These are phyloP conservation scores for Platynereis dumerilii DNA, from an alignment of 2,888 invertebrate species.

Conservation along the genomic window DNA sequence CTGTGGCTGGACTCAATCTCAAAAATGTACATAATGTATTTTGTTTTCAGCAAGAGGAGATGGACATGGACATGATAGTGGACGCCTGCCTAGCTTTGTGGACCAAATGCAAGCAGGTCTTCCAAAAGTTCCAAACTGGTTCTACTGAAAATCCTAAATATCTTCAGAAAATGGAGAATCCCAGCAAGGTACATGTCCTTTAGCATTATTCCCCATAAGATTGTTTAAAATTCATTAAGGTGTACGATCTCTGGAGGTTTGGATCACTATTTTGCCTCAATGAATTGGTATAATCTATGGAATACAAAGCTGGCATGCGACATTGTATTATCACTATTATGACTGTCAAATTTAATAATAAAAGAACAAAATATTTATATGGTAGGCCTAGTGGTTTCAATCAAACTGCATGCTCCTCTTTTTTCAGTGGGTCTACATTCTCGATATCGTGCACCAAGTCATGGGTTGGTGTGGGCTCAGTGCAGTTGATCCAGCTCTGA, in stretches of 20 bases:
- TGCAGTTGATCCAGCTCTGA: slow-evolving; percentile 58
- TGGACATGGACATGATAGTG: slow-evolving; percentile 59
- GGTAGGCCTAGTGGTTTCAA: too few relatives aligned
- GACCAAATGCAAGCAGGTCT: slow-evolving; percentile 60
- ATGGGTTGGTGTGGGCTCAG: slow-evolving; percentile 60
- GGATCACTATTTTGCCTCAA: too few relatives aligned
- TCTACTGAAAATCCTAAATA: slow-evolving; percentile 59
- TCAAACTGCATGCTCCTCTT: not conserved
- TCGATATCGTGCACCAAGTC: slow-evolving; percentile 58
- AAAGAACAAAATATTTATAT: too few relatives aligned
- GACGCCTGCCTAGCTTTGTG: slow-evolving; percentile 60
- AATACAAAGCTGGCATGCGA: too few relatives aligned
- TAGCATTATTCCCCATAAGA: too few relatives aligned
- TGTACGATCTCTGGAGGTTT: too few relatives aligned
- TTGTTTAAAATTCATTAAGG: too few relatives aligned
- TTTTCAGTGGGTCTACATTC: slow-evolving; percentile 60
- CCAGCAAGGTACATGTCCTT: slow-evolving; percentile 50
- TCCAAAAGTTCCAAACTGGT: slow-evolving; percentile 61
- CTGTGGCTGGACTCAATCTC: too few relatives aligned
- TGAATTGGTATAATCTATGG: too few relatives aligned
- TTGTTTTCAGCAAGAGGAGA: slow-evolving; percentile 48
- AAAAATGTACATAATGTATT: too few relatives aligned
- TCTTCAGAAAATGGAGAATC: slow-evolving; percentile 60
- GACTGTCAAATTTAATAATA: too few relatives aligned
- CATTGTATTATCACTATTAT: too few relatives aligned